A percentile compares a stretch with the other conserved stretches of the same genome.
These are phyloP conservation scores for Micromys minutus DNA, from an alignment of 2,113 vertebrate species.

Conservation along the genomic window DNA sequence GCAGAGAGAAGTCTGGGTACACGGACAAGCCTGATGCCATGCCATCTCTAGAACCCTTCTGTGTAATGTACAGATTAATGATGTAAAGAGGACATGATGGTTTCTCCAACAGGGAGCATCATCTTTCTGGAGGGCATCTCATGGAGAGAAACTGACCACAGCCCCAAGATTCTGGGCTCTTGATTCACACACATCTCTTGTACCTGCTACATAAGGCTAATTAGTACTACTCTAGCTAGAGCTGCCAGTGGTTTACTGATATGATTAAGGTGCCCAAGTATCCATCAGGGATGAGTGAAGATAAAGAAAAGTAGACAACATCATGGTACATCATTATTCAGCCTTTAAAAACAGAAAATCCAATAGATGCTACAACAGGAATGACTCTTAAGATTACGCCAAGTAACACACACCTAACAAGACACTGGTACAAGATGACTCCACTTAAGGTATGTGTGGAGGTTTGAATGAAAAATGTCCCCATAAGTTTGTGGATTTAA, in stretches of 20 bases:
- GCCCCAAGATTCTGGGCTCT: neutral
- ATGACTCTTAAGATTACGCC: neutral
- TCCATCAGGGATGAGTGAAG: neutral
- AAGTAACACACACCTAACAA: neutral
- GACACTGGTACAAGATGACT: neutral
- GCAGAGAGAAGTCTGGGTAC: slow-evolving; percentile 41
- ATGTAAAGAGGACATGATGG: neutral
- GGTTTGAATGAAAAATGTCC: neutral
- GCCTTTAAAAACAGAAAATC: slow-evolving; percentile 27
- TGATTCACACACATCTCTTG: neutral
- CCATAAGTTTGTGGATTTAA: neutral
- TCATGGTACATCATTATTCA: neutral
- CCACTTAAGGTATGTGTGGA: neutral
- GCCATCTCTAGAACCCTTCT: slow-evolving; percentile 11
- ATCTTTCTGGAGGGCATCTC: neutral
- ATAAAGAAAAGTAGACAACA: neutral
- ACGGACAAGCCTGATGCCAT: slow-evolving; percentile 5
- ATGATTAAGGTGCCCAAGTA: neutral
- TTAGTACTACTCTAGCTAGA: neutral
- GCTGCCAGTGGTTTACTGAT: neutral
- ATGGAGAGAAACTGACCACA: neutral
- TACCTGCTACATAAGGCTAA: neutral
- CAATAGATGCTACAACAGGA: neutral
- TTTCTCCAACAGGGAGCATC: neutral
- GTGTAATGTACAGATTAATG: slow-evolving; percentile 27